Evolutionary conservation across 2,888 invertebrate species (phyloP), one percentile per base, ranked within the genome.

Genomic region (Acanthosoma haemorrhoidale): DNA sequence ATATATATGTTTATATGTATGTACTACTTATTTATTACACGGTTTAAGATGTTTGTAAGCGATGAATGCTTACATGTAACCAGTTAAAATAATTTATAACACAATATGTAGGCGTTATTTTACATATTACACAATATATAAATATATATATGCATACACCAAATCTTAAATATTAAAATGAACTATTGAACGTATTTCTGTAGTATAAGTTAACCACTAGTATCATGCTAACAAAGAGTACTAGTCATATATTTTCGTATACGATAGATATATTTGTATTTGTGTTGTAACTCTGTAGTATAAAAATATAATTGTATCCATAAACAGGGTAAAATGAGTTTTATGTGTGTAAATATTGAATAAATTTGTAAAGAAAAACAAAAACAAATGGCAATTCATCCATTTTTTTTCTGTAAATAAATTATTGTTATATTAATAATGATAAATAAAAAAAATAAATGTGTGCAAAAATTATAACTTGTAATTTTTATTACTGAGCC

Each of bases 241-340:
- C 59, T 59, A 68, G 58, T 68, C 68, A 59, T 68, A 59, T 59
- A 68, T 68, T 68, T 68, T 68, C 68, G 68, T 68, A 68, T 68
- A 68, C 68, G 68, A 68, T 57, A 59, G 58, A 59, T 58, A 36
- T 68, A 59, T 59, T 59, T 68, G 59, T 68, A 51, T 68, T 59
- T 59, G 67, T 57, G 67, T 67, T 57, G 51, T 51, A 67, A 57
- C 31, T 67, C 51, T 57, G 34, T 67, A 67, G 67, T 67, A 67
- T 38, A 67, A 51, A 34, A 67, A 51, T 38, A 67, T 51, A 38
- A 43, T 34, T 29, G 29, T 38, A 38, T 67, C 43, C 43, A 67
- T 57, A 34, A 25, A 67, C 67, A 67, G 67, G 67, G 67, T 67
- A 67, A 43, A 38, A 31, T 64, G 41, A 64, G n/a, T 67, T 31